Percentiles rank a stretch among this genome's conserved stretches.
Conservation (phyloP, 2,888 invertebrate species). For the Amphipyra tragopoginis region DNA sequence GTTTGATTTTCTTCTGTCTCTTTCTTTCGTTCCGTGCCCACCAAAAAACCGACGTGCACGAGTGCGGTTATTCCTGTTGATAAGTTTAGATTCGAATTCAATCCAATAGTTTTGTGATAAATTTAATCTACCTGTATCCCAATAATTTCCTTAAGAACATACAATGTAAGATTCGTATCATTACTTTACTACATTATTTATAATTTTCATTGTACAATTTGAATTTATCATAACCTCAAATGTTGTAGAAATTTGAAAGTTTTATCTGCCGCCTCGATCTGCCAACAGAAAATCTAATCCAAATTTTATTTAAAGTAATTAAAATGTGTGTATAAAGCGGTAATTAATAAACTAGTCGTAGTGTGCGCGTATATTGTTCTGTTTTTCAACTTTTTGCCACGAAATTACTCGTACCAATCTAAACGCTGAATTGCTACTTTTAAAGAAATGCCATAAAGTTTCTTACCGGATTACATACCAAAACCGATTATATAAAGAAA, state of each 20-base stretch:
- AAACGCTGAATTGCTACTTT: no score
- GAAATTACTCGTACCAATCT: not conserved
- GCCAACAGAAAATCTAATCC: constrained; percentile 7
- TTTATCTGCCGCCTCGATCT: constrained; percentile 40
- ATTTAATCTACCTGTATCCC: constrained; percentile 6
- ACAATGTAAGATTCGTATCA: constrained; percentile 26
- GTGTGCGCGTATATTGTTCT: no score
- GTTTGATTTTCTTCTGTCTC: constrained; percentile 21
- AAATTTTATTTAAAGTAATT: not conserved
- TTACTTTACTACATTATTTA: not conserved
- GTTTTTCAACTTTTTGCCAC: constrained; percentile 1
- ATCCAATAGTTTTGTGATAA: constrained; percentile 24
- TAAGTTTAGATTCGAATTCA: constrained; percentile 29
- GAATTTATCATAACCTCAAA: constrained; percentile 53
- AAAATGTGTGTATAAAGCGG: not conserved
- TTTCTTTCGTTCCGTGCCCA: constrained; percentile 58
- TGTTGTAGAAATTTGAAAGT: constrained; percentile 52
- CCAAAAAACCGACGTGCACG: constrained; percentile 54
- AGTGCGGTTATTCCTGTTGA: constrained; percentile 56
- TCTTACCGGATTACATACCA: not conserved
- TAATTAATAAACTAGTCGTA: no score
- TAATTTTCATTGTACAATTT: constrained; percentile 8
- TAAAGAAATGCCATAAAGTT: not conserved
- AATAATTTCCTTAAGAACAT: constrained; percentile 8
- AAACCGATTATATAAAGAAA: no score